Evolutionary conservation across 1,140 invertebrate species (phyloP).

Genomic region (Condylostylus longicornis): DNA sequence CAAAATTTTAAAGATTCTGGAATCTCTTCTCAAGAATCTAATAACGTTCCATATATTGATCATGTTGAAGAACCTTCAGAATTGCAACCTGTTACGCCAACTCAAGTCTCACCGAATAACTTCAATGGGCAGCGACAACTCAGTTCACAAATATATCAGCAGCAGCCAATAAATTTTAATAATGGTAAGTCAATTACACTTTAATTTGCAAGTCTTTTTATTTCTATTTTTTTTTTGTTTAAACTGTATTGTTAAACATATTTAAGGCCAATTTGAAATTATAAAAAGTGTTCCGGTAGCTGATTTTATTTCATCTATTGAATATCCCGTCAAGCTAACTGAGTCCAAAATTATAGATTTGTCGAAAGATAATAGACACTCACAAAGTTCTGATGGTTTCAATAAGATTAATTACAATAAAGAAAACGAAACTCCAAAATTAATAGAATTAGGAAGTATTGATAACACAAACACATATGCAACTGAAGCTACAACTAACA

Average conservation of each 20-base stretch:
- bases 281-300: constrained; percentile 42
- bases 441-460: no score
- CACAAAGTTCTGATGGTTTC: no score
- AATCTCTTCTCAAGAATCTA: no score
- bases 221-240: constrained; percentile 14
- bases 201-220: no score
- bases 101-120: constrained; percentile 5
- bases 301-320: constrained; percentile 45
- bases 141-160: constrained; percentile 6
- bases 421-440: no score
- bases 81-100: constrained; percentile 9
- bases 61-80: constrained; percentile 23
- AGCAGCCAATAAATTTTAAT: constrained; percentile 10
- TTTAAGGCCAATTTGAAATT: constrained; percentile 35
- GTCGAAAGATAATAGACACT: no score
- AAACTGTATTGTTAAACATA: constrained; percentile 9
- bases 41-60: constrained; percentile 13
- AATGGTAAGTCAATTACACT: no score
- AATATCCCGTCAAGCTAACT: constrained; percentile 45
- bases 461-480: no score
- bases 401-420: no score
- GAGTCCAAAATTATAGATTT: constrained; percentile 47
- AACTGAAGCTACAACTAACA: no score
- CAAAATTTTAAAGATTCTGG: constrained; percentile 35
- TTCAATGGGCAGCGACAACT: constrained; percentile 2